Evolutionary conservation across 2,797 vertebrate species (phyloP).

Genomic region (Ibycter americanus): DNA sequence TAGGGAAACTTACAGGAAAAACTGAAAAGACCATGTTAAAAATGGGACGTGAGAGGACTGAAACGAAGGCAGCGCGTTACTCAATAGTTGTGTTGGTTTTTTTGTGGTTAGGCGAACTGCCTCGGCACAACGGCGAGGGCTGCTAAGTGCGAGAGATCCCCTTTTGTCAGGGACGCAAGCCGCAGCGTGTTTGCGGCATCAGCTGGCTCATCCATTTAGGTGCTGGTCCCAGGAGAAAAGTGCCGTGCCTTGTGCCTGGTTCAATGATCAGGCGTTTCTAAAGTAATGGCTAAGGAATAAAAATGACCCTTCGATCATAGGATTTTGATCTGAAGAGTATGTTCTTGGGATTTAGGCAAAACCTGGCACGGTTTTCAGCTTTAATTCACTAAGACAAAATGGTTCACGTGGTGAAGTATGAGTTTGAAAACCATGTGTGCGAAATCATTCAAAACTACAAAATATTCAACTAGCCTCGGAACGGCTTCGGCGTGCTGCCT

Average conservation of each 20-base stretch:
- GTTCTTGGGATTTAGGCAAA: not conserved
- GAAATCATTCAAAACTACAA: not conserved
- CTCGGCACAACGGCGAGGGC: not conserved
- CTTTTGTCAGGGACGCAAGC: not conserved
- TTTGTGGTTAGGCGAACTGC: not conserved
- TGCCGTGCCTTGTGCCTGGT: not conserved
- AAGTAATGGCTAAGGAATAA: not conserved
- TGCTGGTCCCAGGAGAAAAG: not conserved
- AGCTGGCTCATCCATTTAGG: not conserved
- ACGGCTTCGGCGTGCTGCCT: not conserved
- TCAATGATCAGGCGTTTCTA: not conserved
- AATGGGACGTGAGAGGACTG: not conserved
- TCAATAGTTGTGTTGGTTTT: not conserved
- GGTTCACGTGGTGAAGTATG: not conserved
- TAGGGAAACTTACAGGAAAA: not conserved
- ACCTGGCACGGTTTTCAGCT: not conserved
- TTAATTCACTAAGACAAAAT: not conserved
- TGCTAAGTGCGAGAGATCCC: slow-evolving; percentile 16
- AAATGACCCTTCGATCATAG: not conserved
- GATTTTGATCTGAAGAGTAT: not conserved
- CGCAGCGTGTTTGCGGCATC: not conserved
- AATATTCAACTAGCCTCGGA: not conserved
- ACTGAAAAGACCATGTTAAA: not conserved
- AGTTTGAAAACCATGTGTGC: not conserved
- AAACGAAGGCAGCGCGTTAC: not conserved